Base-by-base conservation (phyloP, 1,140 invertebrate genomes). In the Atta cephalotes region DNA sequence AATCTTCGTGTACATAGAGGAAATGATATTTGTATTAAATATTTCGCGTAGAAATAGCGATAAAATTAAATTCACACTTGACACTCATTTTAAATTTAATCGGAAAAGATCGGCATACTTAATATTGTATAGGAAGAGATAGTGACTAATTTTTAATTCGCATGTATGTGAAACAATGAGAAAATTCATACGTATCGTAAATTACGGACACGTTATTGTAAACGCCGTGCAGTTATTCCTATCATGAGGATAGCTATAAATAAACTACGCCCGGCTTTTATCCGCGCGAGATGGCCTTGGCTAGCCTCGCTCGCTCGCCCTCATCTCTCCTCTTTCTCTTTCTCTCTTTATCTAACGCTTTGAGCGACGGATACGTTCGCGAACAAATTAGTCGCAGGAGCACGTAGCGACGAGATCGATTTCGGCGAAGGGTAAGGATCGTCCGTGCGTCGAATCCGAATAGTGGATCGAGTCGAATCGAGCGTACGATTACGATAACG, bases 221-320 rank as follows among this genome's bases (percentile, higher is more conserved):
- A 84, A 76, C 56, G 70, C 56, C 70, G n/a, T 35, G 70, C 56
- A 35, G 80, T 84, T 84, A 84, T 84, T 84, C 80, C 56, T 76
- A 76, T 84, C 80, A 14, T 56, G 58, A 51, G 70, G 70, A 84
- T 56, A 62, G 45, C 70, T 74, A 84, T 84, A 84, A 84, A 84
- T 84, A 84, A 74, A 35, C 39, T n/a, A 14, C 25, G 25, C 68
- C 45, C 70, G 12, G 80, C 70, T 76, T 84, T 84, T 84, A 84
- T 76, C 80, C 80, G 68, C 80, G 80, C 68, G 56, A 74, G 35
- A 74, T 76, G 80, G 70, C 80, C 80, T 84, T 84, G 80, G 70
- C 56, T 71, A 71, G 65, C 10, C 78, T 62, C 68, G 25, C 68
- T 72, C 53, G 12, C 63, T 72, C 66, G 18, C n/a, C 1, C 49